Evolutionary conservation across 2,797 vertebrate species (phyloP).

Genomic region (Todus mexicanus): DNA sequence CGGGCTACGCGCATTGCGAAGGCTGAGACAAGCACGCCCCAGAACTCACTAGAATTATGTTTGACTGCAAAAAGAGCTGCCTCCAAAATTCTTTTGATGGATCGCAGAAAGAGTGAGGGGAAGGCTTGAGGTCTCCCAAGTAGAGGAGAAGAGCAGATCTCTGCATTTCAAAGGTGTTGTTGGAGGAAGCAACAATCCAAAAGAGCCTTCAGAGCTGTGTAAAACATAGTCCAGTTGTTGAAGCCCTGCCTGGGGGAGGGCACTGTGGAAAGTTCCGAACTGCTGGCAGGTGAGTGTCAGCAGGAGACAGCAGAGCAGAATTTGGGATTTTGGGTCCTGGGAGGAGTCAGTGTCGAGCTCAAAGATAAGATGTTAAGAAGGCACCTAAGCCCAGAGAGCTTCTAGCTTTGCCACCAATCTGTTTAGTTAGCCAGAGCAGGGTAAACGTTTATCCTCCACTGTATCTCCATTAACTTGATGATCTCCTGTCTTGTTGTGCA

Average conservation of each 20-base stretch:
- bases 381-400: neutral
- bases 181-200: neutral
- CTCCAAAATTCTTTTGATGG: neutral
- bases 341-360: neutral
- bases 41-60: neutral
- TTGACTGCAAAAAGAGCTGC: neutral
- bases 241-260: neutral
- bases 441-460: neutral
- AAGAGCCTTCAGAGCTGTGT: neutral
- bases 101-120: neutral
- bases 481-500: neutral
- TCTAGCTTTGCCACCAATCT: neutral
- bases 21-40: neutral
- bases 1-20: neutral
- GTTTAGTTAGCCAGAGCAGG: neutral
- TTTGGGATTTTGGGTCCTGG: neutral
- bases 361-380: neutral
- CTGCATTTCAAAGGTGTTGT: neutral
- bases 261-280: neutral
- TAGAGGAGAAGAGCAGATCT: neutral
- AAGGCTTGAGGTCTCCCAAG: neutral
- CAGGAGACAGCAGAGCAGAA: neutral
- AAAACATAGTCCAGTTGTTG: neutral
- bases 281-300: neutral
- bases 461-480: neutral